These are phyloP conservation scores for Herminia tarsipennalis DNA, from an alignment of 2,888 invertebrate species.

Conservation along the genomic window DNA sequence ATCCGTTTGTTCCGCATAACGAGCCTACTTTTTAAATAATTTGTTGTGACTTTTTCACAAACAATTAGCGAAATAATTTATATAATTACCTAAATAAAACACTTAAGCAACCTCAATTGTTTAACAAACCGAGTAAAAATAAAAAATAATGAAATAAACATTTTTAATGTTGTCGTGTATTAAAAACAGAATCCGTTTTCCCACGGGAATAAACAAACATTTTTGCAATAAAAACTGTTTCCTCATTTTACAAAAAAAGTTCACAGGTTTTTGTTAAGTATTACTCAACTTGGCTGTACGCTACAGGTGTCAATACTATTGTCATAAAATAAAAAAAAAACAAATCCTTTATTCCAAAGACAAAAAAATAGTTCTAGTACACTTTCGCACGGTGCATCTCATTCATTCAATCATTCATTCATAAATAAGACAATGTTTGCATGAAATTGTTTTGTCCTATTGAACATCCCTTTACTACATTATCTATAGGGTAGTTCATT, in stretches of 20 bases:
- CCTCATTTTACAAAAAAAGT: constrained; percentile 13
- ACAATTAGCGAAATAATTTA: constrained; percentile 6
- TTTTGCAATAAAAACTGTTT: constrained; percentile 23
- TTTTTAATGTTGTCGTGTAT: not conserved
- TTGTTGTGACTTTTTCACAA: not conserved
- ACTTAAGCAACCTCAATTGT: constrained; percentile 8
- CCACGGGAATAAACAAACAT: constrained; percentile 40
- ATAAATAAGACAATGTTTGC: constrained; percentile 31
- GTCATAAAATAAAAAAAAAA: constrained; percentile 29
- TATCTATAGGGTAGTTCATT: constrained; percentile 22
- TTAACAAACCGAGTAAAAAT: not conserved
- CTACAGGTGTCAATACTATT: constrained; percentile 42
- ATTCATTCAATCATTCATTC: constrained; percentile 27
- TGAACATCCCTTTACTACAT: constrained; percentile 25
- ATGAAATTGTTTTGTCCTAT: constrained; percentile 30
- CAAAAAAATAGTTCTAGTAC: constrained; percentile 19
- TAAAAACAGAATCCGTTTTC: constrained; percentile 21
- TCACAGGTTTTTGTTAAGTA: constrained; percentile 31
- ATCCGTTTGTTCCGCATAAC: too few relatives aligned
- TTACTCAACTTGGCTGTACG: constrained; percentile 37
- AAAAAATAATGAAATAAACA: too few relatives aligned
- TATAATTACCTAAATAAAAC: constrained; percentile 16
- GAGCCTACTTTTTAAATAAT: constrained; percentile 2
- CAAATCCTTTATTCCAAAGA: constrained; percentile 15
- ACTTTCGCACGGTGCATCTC: constrained; percentile 26